These are phyloP conservation scores for Erebia ligea DNA, from an alignment of 2,888 invertebrate species.

Conservation along the genomic window DNA sequence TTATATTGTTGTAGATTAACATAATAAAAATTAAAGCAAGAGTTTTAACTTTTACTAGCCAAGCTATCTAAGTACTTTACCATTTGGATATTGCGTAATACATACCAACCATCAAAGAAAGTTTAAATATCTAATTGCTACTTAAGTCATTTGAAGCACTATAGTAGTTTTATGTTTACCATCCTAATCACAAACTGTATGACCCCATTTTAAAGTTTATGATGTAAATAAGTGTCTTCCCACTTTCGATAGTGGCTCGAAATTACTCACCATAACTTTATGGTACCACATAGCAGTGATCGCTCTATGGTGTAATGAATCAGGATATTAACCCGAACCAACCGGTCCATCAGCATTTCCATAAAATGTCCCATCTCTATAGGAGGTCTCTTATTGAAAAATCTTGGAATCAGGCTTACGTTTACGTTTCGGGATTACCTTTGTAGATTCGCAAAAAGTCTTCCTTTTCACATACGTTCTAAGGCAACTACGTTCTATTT, in stretches of 20 bases:
- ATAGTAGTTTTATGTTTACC: conserved; percentile 36
- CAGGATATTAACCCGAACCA: conserved; percentile 57
- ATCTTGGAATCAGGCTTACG: conserved; percentile 49
- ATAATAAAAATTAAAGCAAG: neutral
- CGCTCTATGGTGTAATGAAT: conserved; percentile 66
- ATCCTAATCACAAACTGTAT: conserved; percentile 36
- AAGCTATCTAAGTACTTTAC: neutral
- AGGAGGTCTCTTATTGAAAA: conserved; percentile 65
- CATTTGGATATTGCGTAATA: conserved; percentile 7
- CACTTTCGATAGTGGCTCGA: conserved; percentile 38
- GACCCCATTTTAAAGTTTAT: conserved; percentile 39
- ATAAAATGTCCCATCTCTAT: conserved; percentile 59
- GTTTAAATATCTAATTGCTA: conserved; percentile 28
- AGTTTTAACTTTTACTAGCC: neutral
- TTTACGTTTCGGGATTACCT: conserved; percentile 23
- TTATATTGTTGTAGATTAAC: neutral
- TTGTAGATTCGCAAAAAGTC: conserved; percentile 20
- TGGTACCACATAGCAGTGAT: conserved; percentile 46
- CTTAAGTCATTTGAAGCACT: conserved; percentile 24
- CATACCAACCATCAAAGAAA: conserved; percentile 21
- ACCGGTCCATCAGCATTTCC: conserved; percentile 56
- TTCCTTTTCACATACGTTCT: no score
- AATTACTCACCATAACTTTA: conserved; percentile 41
- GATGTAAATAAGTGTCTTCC: conserved; percentile 34
- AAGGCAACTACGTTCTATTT: neutral